phyloP scores from a whole-genome alignment of 2,888 invertebrate genomes.

The Coelopa pilipes region DNA sequence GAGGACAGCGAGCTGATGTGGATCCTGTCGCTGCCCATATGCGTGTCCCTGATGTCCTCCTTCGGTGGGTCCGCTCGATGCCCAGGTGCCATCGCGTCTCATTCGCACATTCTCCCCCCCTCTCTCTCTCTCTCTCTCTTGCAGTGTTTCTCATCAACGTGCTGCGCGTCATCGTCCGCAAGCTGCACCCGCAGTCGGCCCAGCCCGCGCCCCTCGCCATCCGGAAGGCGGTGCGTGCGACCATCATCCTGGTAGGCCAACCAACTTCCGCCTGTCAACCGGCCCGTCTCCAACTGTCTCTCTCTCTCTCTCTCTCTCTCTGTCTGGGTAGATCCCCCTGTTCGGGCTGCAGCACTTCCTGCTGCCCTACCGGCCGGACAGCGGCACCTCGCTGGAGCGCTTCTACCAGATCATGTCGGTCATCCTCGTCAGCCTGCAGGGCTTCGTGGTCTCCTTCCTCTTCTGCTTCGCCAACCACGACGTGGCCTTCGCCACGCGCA shows the following conservation, averaged over 20 bases:
- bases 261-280: background rate
- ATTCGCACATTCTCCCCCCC: conserved; percentile 73
- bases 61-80: conserved; percentile 68
- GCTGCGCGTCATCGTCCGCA: conserved; percentile 73
- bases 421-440: conserved; percentile 78
- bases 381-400: conserved; percentile 70
- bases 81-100: conserved; percentile 71
- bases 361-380: conserved; percentile 75
- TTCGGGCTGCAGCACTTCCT: conserved; percentile 80
- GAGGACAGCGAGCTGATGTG: conserved; percentile 73
- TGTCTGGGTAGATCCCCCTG: conserved; percentile 71
- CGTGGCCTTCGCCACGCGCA: conserved; percentile 71
- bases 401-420: conserved; percentile 76
- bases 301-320: background rate
- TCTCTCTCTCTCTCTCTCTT: background rate
- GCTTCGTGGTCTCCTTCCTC: conserved; percentile 76
- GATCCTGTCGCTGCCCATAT: conserved; percentile 74
- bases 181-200: conserved; percentile 73
- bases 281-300: background rate
- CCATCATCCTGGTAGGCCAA: conserved; percentile 72
- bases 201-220: conserved; percentile 72
- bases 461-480: conserved; percentile 83
- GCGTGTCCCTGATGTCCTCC: conserved; percentile 71
- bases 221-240: conserved; percentile 76
- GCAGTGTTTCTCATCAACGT: conserved; percentile 77